Conservation (phyloP, 2,888 invertebrate species). For the Muschampia plurimacula region DNA sequence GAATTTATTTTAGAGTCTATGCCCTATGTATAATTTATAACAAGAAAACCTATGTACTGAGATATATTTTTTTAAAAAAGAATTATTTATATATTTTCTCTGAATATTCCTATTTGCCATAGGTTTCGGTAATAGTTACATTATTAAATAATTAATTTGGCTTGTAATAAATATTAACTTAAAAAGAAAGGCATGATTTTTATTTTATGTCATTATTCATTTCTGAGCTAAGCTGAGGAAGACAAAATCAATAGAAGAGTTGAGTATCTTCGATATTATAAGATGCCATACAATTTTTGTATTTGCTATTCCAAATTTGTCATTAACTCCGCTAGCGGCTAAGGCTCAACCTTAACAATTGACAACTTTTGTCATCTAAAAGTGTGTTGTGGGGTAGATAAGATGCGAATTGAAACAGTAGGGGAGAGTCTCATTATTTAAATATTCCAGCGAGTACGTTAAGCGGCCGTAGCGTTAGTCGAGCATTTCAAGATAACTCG, state of each 20-base stretch:
- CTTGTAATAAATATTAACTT: too few species aligned
- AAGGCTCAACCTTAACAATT: neutral
- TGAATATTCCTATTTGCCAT: too few species aligned
- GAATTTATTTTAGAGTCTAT: too few species aligned
- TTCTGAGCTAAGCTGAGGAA: too few species aligned
- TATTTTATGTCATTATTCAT: too few species aligned
- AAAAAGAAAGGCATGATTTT: too few species aligned
- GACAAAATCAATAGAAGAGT: neutral
- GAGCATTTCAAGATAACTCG: slow-evolving; percentile 69
- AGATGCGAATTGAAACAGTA: slow-evolving; percentile 68
- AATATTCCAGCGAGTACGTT: slow-evolving; percentile 80
- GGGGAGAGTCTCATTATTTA: slow-evolving; percentile 72
- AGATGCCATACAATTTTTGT: neutral
- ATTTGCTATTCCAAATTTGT: neutral
- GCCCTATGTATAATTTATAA: too few species aligned
- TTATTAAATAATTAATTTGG: too few species aligned
- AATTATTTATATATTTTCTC: too few species aligned
- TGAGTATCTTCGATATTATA: neutral
- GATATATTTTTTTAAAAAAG: too few species aligned
- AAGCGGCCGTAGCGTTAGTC: slow-evolving; percentile 72
- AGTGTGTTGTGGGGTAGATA: slow-evolving; percentile 77
- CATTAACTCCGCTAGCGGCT: neutral
- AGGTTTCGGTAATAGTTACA: too few species aligned
- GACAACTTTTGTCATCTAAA: slow-evolving; percentile 39
- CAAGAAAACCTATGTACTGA: too few species aligned